Conservation (phyloP, 2,888 invertebrate species). For the Ormyrus labotus region DNA sequence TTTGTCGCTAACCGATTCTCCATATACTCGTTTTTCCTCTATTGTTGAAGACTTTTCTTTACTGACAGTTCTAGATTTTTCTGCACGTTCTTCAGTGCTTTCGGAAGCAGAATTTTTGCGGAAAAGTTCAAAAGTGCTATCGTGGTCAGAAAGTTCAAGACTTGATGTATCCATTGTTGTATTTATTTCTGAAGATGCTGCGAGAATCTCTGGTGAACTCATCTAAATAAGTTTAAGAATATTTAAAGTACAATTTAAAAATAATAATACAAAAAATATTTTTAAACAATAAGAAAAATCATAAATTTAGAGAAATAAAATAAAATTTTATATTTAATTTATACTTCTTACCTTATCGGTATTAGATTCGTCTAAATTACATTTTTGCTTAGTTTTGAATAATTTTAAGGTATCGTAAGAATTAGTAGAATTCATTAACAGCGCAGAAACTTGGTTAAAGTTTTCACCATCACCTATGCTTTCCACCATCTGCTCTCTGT, state of each 20-base stretch:
- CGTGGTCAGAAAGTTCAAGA: slow-evolving; percentile 45
- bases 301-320: neutral
- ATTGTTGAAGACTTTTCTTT: slow-evolving; percentile 36
- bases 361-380: slow-evolving; percentile 54
- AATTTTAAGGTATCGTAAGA: slow-evolving; percentile 72
- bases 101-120: slow-evolving; percentile 31
- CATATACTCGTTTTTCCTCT: slow-evolving; percentile 72
- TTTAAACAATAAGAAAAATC: neutral
- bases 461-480: slow-evolving; percentile 58
- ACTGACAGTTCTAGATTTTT: slow-evolving; percentile 50
- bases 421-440: slow-evolving; percentile 59
- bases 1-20: slow-evolving; percentile 84
- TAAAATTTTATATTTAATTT: neutral
- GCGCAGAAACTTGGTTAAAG: slow-evolving; percentile 60
- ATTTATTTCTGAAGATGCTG: neutral
- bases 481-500: slow-evolving; percentile 47
- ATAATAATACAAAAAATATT: too few relatives aligned
- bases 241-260: neutral
- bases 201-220: neutral
- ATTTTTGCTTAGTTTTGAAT: slow-evolving; percentile 65
- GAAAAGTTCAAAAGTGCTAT: slow-evolving; percentile 62
- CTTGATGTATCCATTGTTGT: neutral
- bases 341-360: slow-evolving; percentile 46
- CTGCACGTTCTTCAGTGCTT: slow-evolving; percentile 34
- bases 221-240: slow-evolving; percentile 5